These are phyloP conservation scores for Oxystoma pomonae DNA, from an alignment of 2,888 invertebrate species.

Conservation along the genomic window DNA sequence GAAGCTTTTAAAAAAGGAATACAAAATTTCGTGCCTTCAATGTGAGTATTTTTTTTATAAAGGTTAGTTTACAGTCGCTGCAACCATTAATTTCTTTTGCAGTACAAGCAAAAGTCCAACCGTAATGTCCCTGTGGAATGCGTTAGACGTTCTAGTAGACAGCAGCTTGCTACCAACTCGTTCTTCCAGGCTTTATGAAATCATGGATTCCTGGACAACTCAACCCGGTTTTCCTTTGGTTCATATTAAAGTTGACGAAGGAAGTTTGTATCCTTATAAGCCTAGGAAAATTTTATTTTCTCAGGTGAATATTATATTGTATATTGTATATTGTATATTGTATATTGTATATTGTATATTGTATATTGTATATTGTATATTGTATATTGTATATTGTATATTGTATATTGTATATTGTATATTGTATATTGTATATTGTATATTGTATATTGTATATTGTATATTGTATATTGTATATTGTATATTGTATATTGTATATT, in stretches of 20 bases:
- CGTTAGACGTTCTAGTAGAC: background rate
- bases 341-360: too few relatives aligned
- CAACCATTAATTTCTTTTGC: too few relatives aligned
- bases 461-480: too few relatives aligned
- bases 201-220: conserved; percentile 21
- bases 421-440: too few relatives aligned
- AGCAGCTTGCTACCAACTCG: conserved; percentile 5
- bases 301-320: too few relatives aligned
- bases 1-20: conserved; percentile 23
- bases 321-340: too few relatives aligned
- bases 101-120: conserved; percentile 12
- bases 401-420: too few relatives aligned
- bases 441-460: too few relatives aligned
- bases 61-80: too few relatives aligned
- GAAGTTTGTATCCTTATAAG: background rate
- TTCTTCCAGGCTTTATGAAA: conserved; percentile 3
- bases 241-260: conserved; percentile 14
- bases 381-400: too few relatives aligned
- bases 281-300: background rate
- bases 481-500: too few relatives aligned
- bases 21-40: background rate
- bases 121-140: conserved; percentile 23
- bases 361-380: too few relatives aligned
- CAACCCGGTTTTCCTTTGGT: conserved; percentile 21
- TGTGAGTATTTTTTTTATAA: background rate